Conservation (phyloP, 2,888 invertebrate species). For the Harmothoe impar region DNA sequence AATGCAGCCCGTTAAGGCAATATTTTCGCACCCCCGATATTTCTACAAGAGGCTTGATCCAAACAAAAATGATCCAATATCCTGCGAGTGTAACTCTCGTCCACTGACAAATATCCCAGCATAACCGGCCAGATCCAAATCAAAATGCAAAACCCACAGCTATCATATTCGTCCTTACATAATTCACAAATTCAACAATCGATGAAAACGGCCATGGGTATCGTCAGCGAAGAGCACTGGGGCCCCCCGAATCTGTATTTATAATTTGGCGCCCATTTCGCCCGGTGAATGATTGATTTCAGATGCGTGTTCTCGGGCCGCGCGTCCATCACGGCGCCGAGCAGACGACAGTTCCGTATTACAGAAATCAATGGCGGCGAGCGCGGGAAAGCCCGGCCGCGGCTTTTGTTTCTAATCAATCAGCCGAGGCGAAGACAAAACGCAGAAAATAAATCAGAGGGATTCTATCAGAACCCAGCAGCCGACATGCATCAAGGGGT, state of each 20-base stretch:
- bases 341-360: slow-evolving; percentile 49
- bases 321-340: slow-evolving; percentile 43
- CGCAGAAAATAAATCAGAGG: slow-evolving; percentile 31
- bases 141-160: slow-evolving; percentile 20
- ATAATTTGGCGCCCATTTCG: slow-evolving; percentile 55
- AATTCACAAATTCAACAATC: slow-evolving; percentile 15
- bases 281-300: slow-evolving; percentile 53
- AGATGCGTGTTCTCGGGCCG: slow-evolving; percentile 41
- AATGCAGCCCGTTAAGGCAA: not conserved
- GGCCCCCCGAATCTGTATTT: slow-evolving; percentile 41
- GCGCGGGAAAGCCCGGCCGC: slow-evolving; percentile 40
- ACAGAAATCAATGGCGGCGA: slow-evolving; percentile 28
- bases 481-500: slow-evolving; percentile 20
- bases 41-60: not conserved
- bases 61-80: too few species aligned
- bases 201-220: slow-evolving; percentile 30
- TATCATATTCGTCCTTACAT: not conserved
- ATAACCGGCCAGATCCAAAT: not conserved
- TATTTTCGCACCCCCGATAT: not conserved
- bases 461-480: slow-evolving; percentile 1
- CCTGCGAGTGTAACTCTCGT: too few species aligned
- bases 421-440: slow-evolving; percentile 24
- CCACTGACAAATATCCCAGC: too few species aligned
- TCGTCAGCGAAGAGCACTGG: not conserved
- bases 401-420: slow-evolving; percentile 43